These are phyloP conservation scores for Eptatretus burgeri DNA, from an alignment of 2,113 vertebrate species.

Conservation along the genomic window DNA sequence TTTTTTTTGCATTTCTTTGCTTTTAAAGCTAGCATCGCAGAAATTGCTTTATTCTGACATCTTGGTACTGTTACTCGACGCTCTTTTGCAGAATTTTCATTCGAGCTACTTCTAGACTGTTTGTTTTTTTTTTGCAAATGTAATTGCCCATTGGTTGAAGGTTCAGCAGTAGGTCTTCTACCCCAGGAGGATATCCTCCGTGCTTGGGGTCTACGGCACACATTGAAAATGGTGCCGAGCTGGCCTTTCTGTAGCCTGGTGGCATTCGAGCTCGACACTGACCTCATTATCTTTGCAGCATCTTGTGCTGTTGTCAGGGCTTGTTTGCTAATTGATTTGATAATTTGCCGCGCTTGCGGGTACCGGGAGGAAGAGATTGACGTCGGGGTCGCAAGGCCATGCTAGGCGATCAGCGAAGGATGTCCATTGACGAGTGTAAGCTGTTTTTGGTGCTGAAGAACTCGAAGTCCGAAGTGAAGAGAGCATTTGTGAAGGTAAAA, in stretches of 20 bases:
- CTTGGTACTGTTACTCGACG: no score
- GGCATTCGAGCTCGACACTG: slow-evolving; percentile 1
- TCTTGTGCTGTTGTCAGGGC: slow-evolving; percentile 4
- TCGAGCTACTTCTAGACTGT: no score
- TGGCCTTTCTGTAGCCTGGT: background rate
- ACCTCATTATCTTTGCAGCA: slow-evolving; percentile 5
- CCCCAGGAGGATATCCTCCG: no score
- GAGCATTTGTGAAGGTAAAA: slow-evolving; percentile 5
- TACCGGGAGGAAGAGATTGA: background rate
- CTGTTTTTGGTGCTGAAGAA: slow-evolving; percentile 3
- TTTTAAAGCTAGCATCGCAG: no score
- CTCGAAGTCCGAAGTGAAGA: background rate
- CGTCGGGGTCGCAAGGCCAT: background rate
- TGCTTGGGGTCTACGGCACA: no score
- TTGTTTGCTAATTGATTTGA: slow-evolving; percentile 6
- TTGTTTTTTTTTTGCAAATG: no score
- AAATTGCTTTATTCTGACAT: no score
- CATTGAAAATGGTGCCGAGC: no score
- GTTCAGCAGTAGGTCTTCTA: no score
- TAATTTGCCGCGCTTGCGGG: slow-evolving; percentile 4
- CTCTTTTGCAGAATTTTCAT: no score
- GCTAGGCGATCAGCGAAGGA: background rate
- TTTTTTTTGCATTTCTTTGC: no score
- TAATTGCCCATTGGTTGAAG: no score
- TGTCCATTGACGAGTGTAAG: slow-evolving; percentile 6